These are phyloP conservation scores for Sporophila hypoxantha DNA, from an alignment of 2,113 vertebrate species.

Conservation along the genomic window DNA sequence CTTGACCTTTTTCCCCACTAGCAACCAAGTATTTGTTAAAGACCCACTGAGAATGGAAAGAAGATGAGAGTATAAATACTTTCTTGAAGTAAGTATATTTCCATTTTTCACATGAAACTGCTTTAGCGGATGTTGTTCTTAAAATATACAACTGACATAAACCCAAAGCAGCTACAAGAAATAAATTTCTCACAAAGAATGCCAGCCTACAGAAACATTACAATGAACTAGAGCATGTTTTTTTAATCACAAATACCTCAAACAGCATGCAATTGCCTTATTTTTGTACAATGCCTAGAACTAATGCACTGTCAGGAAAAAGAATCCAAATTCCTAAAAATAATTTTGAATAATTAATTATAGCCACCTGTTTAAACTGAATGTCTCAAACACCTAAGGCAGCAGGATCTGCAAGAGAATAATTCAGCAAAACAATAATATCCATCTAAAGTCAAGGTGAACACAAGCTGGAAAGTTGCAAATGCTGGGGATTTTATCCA, in stretches of 20 bases:
- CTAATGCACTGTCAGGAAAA: constrained; percentile 21
- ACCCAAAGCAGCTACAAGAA: constrained; percentile 41
- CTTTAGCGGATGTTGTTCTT: constrained; percentile 38
- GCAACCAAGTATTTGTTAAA: not conserved
- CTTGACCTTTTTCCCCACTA: not conserved
- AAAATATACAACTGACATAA: constrained; percentile 45
- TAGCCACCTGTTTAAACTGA: constrained; percentile 54
- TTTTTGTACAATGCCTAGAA: constrained; percentile 43
- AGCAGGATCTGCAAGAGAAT: not conserved
- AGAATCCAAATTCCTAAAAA: constrained; percentile 20
- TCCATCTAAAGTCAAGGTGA: constrained; percentile 4
- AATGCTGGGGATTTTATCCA: constrained; percentile 24
- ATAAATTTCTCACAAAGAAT: constrained; percentile 41
- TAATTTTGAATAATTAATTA: constrained; percentile 45
- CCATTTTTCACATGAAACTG: constrained; percentile 55
- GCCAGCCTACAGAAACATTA: constrained; percentile 31
- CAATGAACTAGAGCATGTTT: constrained; percentile 25
- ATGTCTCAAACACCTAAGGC: constrained; percentile 42
- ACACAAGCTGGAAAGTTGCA: constrained; percentile 27
- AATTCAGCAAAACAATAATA: not conserved
- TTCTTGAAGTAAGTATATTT: constrained; percentile 48
- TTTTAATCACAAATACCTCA: constrained; percentile 46
- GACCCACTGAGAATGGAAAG: not conserved
- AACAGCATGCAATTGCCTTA: constrained; percentile 20
- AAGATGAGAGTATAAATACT: not conserved